These are phyloP conservation scores for Caenorhabditis tropicalis DNA, from an alignment of 1,140 invertebrate genomes.

Conservation along the genomic window DNA sequence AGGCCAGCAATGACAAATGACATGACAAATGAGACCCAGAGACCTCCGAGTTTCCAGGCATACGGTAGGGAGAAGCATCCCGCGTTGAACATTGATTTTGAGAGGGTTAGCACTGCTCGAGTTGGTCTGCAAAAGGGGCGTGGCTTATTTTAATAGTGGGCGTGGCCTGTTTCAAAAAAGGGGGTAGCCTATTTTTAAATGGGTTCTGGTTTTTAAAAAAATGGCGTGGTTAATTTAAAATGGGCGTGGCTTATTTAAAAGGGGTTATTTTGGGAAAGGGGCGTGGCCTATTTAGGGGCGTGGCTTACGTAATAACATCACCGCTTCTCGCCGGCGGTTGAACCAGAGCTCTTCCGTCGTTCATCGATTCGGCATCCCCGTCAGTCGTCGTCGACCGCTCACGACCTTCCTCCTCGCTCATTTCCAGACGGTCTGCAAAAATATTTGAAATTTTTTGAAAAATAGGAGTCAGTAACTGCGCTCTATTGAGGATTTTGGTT, in stretches of 20 bases:
- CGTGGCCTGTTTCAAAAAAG: background rate
- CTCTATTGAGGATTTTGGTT: too few species aligned
- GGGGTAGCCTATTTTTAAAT: background rate
- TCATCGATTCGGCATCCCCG: conserved; percentile 46
- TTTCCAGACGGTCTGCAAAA: conserved; percentile 44
- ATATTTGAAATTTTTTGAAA: background rate
- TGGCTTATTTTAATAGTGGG: background rate
- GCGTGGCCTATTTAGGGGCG: background rate
- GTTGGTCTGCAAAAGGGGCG: conserved; percentile 59
- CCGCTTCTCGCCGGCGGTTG: conserved; percentile 59
- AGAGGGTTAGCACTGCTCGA: conserved; percentile 69
- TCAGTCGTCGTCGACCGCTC: conserved; percentile 10
- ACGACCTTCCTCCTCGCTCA: conserved; percentile 46
- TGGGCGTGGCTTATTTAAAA: background rate
- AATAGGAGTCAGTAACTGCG: background rate
- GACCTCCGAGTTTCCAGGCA: conserved; percentile 71
- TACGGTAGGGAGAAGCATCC: conserved; percentile 71
- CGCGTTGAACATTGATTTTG: conserved; percentile 72
- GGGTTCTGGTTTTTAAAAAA: too few species aligned
- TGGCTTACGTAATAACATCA: conserved; percentile 71
- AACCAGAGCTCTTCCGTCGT: conserved; percentile 62
- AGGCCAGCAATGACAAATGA: conserved; percentile 71
- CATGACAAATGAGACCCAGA: conserved; percentile 69
- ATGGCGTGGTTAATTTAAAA: conserved; percentile 1
- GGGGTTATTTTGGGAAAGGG: conserved; percentile 59